These are phyloP conservation scores for Poecilia picta DNA, from an alignment of 2,797 vertebrate species.

Conservation along the genomic window DNA sequence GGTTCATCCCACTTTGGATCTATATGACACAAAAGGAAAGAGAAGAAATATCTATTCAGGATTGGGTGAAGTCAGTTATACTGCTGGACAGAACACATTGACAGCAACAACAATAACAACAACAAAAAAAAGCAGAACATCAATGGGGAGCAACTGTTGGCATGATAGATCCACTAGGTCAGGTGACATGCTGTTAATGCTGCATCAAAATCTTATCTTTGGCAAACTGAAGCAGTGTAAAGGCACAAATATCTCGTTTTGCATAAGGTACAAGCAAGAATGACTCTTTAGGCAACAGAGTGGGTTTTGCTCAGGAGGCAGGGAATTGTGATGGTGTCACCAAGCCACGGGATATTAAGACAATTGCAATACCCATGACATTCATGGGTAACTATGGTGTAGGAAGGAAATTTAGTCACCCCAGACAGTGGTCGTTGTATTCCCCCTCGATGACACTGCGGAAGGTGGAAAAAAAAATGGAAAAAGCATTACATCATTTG, in stretches of 20 bases:
- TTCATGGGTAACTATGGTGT: conserved; percentile 49
- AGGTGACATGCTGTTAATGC: conserved; percentile 53
- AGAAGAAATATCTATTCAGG: conserved; percentile 27
- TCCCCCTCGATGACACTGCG: conserved; percentile 22
- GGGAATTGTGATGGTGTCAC: conserved; percentile 66
- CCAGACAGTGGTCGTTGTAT: conserved; percentile 23
- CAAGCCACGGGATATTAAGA: conserved; percentile 63
- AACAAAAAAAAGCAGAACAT: conserved; percentile 34
- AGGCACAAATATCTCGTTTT: conserved; percentile 52
- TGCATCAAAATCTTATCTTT: conserved; percentile 52
- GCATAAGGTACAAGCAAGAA: conserved; percentile 62
- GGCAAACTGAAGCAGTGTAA: conserved; percentile 41
- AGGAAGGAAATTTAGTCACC: conserved; percentile 50
- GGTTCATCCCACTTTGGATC: conserved; percentile 47
- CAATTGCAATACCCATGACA: conserved; percentile 54
- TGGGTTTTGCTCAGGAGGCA: conserved; percentile 63
- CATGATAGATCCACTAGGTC: conserved; percentile 44
- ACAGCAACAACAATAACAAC: conserved; percentile 5
- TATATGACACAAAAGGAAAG: conserved; percentile 39
- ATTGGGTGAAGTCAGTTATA: conserved; percentile 32
- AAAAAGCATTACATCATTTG: not conserved
- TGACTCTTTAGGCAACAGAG: conserved; percentile 64
- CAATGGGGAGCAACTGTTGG: conserved; percentile 46
- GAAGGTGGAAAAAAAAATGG: conserved; percentile 2
- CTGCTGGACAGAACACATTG: conserved; percentile 34